A percentile compares a stretch with the other conserved stretches of the same genome.
Evolutionary conservation across 2,888 invertebrate species (phyloP).

Genomic region (Conops quadrifasciatus): DNA sequence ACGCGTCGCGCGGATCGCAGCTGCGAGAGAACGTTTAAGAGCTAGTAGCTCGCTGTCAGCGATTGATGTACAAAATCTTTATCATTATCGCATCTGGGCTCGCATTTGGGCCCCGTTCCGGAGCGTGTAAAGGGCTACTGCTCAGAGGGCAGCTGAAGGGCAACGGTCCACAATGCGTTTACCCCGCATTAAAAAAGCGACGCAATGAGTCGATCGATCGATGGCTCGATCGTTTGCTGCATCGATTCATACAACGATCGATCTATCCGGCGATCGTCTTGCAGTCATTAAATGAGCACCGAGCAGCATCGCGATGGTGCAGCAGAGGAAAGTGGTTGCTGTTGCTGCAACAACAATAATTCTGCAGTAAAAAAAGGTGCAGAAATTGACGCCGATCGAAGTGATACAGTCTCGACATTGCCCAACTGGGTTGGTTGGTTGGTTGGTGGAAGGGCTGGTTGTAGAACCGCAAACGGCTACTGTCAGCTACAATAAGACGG

Average conservation of each 20-base stretch:
- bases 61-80: slow-evolving; percentile 46
- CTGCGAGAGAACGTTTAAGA: slow-evolving; percentile 26
- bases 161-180: slow-evolving; percentile 10
- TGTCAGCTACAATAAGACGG: not conserved
- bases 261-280: slow-evolving; percentile 27
- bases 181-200: not conserved
- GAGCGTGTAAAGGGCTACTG: not conserved
- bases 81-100: slow-evolving; percentile 44
- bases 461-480: not conserved
- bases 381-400: slow-evolving; percentile 17
- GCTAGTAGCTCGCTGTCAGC: slow-evolving; percentile 45
- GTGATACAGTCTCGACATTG: slow-evolving; percentile 1
- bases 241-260: slow-evolving; percentile 13
- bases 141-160: not conserved
- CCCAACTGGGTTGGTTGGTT: slow-evolving; percentile 1
- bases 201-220: slow-evolving; percentile 6
- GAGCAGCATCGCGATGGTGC: slow-evolving; percentile 14
- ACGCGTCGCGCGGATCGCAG: slow-evolving; percentile 7
- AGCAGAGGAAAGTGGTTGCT: not conserved
- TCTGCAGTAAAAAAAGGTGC: not conserved
- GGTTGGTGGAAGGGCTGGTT: not conserved
- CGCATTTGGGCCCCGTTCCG: slow-evolving; percentile 27
- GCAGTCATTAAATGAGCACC: slow-evolving; percentile 38
- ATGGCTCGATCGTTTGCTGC: slow-evolving; percentile 10
- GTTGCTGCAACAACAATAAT: not conserved